Evolutionary conservation across 2,888 invertebrate species (phyloP).

Genomic region (Drosophila putrida): DNA sequence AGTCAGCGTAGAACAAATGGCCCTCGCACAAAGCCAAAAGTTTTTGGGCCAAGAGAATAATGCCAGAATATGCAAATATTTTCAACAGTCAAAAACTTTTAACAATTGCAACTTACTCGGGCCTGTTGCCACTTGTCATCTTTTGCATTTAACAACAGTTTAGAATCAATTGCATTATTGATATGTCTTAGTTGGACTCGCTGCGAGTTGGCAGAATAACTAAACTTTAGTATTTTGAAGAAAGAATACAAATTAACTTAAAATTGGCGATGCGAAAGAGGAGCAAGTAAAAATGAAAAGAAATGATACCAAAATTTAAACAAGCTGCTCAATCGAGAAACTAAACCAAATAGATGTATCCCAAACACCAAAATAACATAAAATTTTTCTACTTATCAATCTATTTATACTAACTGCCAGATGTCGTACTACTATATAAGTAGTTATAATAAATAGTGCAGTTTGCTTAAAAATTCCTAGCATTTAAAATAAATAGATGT

Average conservation of each 20-base stretch:
- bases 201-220: conserved; percentile 9
- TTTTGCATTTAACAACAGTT: conserved; percentile 72
- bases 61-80: conserved; percentile 70
- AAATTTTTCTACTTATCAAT: too few relatives aligned
- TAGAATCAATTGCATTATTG: conserved; percentile 76
- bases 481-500: too few relatives aligned
- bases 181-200: conserved; percentile 55
- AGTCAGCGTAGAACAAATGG: conserved; percentile 46
- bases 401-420: too few relatives aligned
- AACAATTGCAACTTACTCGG: conserved; percentile 57
- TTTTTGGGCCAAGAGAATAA: conserved; percentile 30
- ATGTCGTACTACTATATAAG: too few relatives aligned
- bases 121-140: conserved; percentile 52
- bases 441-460: too few relatives aligned
- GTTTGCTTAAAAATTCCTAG: too few relatives aligned
- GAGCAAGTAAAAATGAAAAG: too few relatives aligned
- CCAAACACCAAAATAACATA: too few relatives aligned
- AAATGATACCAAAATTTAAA: too few relatives aligned
- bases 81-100: conserved; percentile 59
- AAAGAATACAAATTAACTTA: background rate
- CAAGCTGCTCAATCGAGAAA: too few relatives aligned
- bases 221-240: background rate
- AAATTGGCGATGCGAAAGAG: too few relatives aligned
- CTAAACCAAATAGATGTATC: too few relatives aligned
- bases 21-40: conserved; percentile 55